Evolutionary conservation across 2,888 invertebrate species (phyloP).

Genomic region (Tenthredo amoena): DNA sequence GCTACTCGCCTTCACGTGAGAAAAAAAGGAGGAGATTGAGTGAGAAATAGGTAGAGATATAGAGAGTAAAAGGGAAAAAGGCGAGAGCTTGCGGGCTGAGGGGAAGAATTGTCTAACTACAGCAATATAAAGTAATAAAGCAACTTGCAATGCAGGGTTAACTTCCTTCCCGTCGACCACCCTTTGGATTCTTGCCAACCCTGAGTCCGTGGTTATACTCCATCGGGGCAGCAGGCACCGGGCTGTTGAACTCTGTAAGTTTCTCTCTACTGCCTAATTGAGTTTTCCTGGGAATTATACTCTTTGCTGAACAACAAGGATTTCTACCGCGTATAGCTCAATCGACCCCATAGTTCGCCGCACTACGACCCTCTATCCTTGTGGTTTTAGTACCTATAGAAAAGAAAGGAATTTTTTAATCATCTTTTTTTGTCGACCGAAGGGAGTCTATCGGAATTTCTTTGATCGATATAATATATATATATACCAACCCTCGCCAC

Average conservation of each 20-base stretch:
- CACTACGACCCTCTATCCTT: background rate
- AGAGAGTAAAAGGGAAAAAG: background rate
- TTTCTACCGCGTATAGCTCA: conserved; percentile 25
- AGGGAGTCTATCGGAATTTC: conserved; percentile 39
- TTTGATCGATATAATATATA: conserved; percentile 29
- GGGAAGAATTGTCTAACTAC: conserved; percentile 30
- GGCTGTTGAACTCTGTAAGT: conserved; percentile 33
- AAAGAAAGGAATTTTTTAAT: conserved; percentile 50
- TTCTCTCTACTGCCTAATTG: conserved; percentile 50
- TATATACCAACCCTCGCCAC: conserved; percentile 2
- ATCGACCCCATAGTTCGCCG: conserved; percentile 40
- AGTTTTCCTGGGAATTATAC: conserved; percentile 66
- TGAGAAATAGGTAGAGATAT: background rate
- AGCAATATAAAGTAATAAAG: conserved; percentile 39
- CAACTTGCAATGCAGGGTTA: conserved; percentile 42
- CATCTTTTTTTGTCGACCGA: conserved; percentile 25
- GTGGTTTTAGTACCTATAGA: background rate
- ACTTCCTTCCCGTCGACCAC: conserved; percentile 25
- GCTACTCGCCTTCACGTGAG: background rate
- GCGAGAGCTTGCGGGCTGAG: background rate
- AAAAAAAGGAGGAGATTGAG: background rate
- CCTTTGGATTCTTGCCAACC: conserved; percentile 42
- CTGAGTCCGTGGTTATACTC: conserved; percentile 2
- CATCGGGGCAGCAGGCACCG: conserved; percentile 23
- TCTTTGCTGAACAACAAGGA: conserved; percentile 50